Conservation (phyloP, 2,888 invertebrate genomes). For the Drosophila maculinotata region DNA sequence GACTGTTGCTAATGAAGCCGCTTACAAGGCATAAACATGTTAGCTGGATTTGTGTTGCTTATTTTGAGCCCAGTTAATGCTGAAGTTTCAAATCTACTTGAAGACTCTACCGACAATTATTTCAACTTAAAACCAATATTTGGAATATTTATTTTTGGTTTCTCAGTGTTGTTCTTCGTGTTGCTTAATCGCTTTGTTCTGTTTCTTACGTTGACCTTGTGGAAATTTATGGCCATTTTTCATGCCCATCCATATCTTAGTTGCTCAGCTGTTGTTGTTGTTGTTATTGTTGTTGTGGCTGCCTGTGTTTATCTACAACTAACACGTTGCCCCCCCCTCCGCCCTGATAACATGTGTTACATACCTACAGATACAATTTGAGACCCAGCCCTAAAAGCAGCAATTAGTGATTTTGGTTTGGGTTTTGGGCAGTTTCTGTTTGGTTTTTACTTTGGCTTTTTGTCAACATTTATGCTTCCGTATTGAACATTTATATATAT, state of each 20-base stretch:
- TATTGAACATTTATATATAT: constrained; percentile 13
- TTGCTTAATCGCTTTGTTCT: constrained; percentile 58
- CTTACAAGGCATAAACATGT: constrained; percentile 48
- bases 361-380: too few species aligned
- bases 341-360: constrained; percentile 64
- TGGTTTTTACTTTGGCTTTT: constrained; percentile 18
- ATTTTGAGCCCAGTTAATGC: constrained; percentile 13
- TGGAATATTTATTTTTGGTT: constrained; percentile 22
- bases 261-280: too few species aligned
- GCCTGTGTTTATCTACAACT: constrained; percentile 64
- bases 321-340: constrained; percentile 42
- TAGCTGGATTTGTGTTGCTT: constrained; percentile 11
- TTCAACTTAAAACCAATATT: constrained; percentile 57
- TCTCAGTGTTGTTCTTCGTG: constrained; percentile 43
- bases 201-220: constrained; percentile 65
- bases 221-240: constrained; percentile 64
- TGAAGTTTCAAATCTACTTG: constrained; percentile 21
- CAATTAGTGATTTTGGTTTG: constrained; percentile 40
- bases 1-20: constrained; percentile 55
- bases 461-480: constrained; percentile 36
- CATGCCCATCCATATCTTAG: constrained; percentile 37
- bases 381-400: constrained; percentile 14
- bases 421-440: constrained; percentile 20
- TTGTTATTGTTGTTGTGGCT: constrained; percentile 8
- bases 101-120: constrained; percentile 19